phyloP scores from a whole-genome alignment of 53 echinoderm and acorn worm species.

The Luidia sarsii region DNA sequence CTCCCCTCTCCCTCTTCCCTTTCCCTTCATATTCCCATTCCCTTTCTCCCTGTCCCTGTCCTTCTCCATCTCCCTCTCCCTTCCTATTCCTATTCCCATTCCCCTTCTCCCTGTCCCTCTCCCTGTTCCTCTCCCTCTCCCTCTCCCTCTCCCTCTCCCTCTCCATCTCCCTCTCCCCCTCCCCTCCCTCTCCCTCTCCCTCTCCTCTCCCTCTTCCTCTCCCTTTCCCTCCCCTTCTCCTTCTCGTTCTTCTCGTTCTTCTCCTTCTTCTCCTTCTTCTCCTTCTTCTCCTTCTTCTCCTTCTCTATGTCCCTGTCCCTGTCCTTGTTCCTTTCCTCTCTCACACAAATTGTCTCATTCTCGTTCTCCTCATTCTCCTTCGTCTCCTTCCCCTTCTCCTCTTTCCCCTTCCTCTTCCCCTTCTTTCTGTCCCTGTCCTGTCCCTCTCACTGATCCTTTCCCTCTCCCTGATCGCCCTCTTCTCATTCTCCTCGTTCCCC shows the following conservation, averaged over 20 bases:
- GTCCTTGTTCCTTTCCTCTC: too few relatives aligned
- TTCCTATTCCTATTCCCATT: background rate
- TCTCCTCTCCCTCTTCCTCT: background rate
- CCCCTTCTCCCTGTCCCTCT: background rate
- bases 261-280: background rate
- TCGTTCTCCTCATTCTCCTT: too few relatives aligned
- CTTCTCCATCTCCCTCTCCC: background rate
- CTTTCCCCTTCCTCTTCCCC: background rate
- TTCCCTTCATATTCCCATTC: background rate
- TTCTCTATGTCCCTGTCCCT: too few relatives aligned
- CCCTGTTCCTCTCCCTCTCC: too few relatives aligned
- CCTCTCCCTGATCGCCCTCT: too few relatives aligned
- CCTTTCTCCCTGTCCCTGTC: background rate
- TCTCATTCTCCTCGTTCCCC: background rate
- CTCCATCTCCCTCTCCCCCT: background rate
- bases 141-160: too few relatives aligned
- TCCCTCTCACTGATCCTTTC: too few relatives aligned
- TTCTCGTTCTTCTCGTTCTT: background rate
- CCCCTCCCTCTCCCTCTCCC: background rate
- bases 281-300: background rate
- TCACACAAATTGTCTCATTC: too few relatives aligned
- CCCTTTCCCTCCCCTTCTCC: background rate
- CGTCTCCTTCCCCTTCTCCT: too few relatives aligned
- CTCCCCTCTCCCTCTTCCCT: background rate
- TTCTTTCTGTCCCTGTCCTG: too few relatives aligned